Percentiles rank a stretch among this genome's conserved stretches.
phyloP scores from a whole-genome alignment of 92 coral and sea anemone genomes.

The Porites evermanni region DNA sequence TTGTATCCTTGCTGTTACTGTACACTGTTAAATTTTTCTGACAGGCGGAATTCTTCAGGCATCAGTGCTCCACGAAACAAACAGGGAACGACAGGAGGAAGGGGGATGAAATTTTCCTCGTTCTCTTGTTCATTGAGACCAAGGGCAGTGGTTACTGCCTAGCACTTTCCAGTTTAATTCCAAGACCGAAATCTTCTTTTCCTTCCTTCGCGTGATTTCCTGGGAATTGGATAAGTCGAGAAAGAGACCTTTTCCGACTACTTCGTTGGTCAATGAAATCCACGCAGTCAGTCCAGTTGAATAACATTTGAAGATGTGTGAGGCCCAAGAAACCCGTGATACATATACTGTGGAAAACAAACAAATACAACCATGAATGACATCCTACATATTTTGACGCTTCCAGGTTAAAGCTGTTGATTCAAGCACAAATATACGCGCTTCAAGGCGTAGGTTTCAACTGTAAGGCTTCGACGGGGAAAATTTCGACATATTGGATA shows the following conservation, averaged over 20 bases:
- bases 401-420: too few relatives aligned
- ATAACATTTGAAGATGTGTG: constrained; percentile 69
- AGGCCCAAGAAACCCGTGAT: constrained; percentile 58
- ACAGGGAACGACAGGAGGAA: not conserved
- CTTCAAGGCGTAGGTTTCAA: too few relatives aligned
- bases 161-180: constrained; percentile 17
- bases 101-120: not conserved
- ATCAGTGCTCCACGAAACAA: not conserved
- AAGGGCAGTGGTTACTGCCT: not conserved
- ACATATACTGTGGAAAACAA: constrained; percentile 39
- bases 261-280: not conserved
- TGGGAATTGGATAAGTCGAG: not conserved
- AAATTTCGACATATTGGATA: too few relatives aligned
- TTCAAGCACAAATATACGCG: too few relatives aligned
- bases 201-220: not conserved
- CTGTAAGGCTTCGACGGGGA: too few relatives aligned
- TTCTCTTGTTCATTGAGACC: not conserved
- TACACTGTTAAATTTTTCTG: not conserved
- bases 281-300: constrained; percentile 46
- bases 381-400: too few relatives aligned
- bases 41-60: not conserved
- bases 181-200: not conserved
- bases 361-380: not conserved
- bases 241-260: not conserved
- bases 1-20: not conserved